Base-by-base conservation (phyloP, 37 sponge, comb jelly and placozoan species). In the Chondrilla cf. caribensis region DNA sequence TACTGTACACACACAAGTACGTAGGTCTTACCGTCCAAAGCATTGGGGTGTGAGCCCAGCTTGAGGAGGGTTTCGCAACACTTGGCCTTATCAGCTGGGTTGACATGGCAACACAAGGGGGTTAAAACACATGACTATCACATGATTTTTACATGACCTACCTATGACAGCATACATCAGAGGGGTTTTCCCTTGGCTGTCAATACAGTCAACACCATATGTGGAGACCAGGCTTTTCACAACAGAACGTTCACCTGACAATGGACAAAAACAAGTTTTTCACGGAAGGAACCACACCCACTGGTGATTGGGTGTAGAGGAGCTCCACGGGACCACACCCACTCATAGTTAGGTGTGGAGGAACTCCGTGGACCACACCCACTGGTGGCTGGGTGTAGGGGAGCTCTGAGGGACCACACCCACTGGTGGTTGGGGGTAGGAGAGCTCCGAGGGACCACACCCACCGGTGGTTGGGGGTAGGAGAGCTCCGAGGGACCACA, bases 161-260 rank as follows among this genome's bases (percentile, higher is more conserved):
- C 90, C 93, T 15, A 89, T 81, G 14, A 86, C 89, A 36, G 95
- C 83, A 81, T 94, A 91, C 89, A 91, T 94, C 19, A 91, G 83
- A 54, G 95, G 87, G 32, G 95, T 94, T 22, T 85, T 79, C 1
- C 92, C 89, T 21, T 51, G 68, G 0, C 39, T 82, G 71, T 94
- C 95, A 4, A 60, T 41, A 55, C 77, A 78, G 80, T 94, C 84
- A 21, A 89, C 85, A 65, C 65, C 86, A 80, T 62, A 68, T 6
- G 71, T 68, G 1, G 83, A 36, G 21, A 67, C 73, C 71, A 82
- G 58, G 21, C 66, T 71, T 58, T 82, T 82, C 25, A 82, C 83
- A n/a, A 82, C 76, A 40, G 44, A 43, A 40, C 76, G 31, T 6
- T 73, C 76, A n/a, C 76, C 76, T 73, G 24, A 2, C 2, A 3